A percentile compares a stretch with the other conserved stretches of the same genome.
Evolutionary conservation across 2,797 vertebrate genomes (phyloP).

Genomic region (Garrulus glandarius): DNA sequence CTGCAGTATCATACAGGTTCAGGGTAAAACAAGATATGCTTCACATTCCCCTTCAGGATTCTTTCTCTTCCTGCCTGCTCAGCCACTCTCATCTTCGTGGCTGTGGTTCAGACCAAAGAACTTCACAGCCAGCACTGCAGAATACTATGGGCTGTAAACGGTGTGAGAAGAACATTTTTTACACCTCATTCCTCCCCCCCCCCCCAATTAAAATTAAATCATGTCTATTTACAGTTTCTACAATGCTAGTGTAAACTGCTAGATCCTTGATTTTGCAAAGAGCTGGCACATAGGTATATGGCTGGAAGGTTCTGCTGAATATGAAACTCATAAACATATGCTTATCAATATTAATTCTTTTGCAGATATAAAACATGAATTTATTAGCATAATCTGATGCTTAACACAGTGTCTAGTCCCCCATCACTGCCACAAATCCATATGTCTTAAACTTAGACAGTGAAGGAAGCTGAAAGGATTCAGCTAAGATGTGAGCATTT

Average conservation of each 20-base stretch:
- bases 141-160: background rate
- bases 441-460: background rate
- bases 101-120: background rate
- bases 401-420: background rate
- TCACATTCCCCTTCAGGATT: background rate
- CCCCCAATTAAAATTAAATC: background rate
- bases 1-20: background rate
- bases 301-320: background rate
- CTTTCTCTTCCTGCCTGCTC: background rate
- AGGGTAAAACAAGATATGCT: background rate
- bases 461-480: background rate
- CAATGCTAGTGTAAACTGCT: background rate
- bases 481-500: background rate
- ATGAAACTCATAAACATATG: background rate
- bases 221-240: background rate
- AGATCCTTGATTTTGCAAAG: background rate
- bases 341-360: conserved; percentile 48
- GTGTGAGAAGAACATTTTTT: background rate
- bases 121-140: background rate
- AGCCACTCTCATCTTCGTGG: background rate
- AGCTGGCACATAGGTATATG: background rate
- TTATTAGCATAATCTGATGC: conserved; percentile 15
- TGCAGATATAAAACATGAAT: conserved; percentile 28
- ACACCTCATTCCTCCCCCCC: background rate
- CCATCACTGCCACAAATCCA: background rate